Evolutionary conservation across 1,140 invertebrate genomes (phyloP), one percentile per base, ranked within the genome.

Genomic region (Mizuhopecten yessoensis): DNA sequence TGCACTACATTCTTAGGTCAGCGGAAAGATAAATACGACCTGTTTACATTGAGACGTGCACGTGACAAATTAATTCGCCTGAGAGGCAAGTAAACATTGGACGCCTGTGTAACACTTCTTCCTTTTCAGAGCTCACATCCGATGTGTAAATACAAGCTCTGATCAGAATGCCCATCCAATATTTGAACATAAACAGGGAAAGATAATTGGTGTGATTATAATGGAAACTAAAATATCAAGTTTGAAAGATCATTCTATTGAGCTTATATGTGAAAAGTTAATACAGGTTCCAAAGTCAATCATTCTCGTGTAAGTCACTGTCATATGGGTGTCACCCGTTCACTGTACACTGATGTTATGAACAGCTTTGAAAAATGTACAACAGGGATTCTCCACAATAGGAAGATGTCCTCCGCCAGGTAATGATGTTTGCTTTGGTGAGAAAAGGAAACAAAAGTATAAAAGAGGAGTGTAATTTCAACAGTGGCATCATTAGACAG

Each of bases 211-310:
- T 75, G 17, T 75, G 57, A 75, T 29, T 75, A 75, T 75, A 75
- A 75, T 75, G 57, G 57, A 75, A 75, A 75, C 57, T 75, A 75
- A 75, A 75, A n/a, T 75, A 75, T 75, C 57, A 75, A 75, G 57
- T 75, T 75, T 75, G 57, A 75, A 75, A 75, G 57, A 75, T 75
- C 57, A n/a, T 75, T n/a, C 57, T n/a, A 75, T 75, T 75, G 57
- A 75, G 57, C 29, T 75, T 75, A 75, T 29, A 75, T 75, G 57
- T 75, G 15, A 75, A 75, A 75, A 75, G 57, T 75, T 75, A 75
- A 75, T 75, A 29, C 57, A n/a, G 5, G 57, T 29, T 45, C n/a
- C 23, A 75, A 75, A 75, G 57, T 75, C 57, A 75, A 75, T 75
- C 57, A 29, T 29, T 75, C n/a, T 75, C 23, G 57, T 75, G 57